phyloP scores from a whole-genome alignment of 2,113 vertebrate genomes.

The Dunckerocampus dactyliophorus region DNA sequence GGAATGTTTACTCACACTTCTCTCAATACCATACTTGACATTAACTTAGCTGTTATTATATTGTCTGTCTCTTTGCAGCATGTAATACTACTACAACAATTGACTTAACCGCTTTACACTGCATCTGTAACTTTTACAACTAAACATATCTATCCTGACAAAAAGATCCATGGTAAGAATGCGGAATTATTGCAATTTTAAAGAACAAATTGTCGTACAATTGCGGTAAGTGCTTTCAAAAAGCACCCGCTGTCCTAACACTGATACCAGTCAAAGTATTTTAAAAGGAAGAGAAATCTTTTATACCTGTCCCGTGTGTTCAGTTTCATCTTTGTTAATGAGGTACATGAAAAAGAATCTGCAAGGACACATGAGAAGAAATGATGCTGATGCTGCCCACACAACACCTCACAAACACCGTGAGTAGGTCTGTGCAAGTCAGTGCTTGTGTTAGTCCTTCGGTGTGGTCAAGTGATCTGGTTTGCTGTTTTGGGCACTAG shows the following conservation, averaged over 20 bases:
- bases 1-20: constrained; percentile 10
- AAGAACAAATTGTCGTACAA: no score
- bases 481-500: background rate
- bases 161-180: no score
- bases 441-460: background rate
- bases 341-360: constrained; percentile 78
- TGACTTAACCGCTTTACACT: no score
- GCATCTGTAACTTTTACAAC: no score
- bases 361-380: constrained; percentile 21
- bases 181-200: no score
- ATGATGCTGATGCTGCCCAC: background rate
- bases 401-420: no score
- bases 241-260: background rate
- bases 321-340: constrained; percentile 76
- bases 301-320: constrained; percentile 75
- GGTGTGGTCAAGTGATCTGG: background rate
- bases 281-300: constrained; percentile 11
- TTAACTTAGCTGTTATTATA: no score
- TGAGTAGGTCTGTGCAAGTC: background rate
- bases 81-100: no score
- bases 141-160: no score
- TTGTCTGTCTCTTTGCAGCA: no score
- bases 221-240: constrained; percentile 2
- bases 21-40: no score
- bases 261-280: constrained; percentile 11